Conservation (phyloP, 2,888 invertebrate genomes). For the Mimas tiliae region DNA sequence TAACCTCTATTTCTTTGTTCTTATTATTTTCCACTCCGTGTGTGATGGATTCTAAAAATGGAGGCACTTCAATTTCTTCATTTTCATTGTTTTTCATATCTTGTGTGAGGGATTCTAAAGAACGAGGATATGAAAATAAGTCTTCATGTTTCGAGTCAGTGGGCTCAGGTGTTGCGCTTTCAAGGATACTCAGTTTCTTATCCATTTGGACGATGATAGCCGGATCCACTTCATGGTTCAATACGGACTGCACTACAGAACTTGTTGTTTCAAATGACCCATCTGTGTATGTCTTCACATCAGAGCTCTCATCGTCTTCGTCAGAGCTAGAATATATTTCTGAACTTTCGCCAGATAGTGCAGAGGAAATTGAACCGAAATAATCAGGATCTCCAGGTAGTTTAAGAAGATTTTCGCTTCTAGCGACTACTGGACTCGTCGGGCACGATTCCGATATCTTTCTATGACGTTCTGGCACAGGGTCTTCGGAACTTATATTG, state of each 20-base stretch:
- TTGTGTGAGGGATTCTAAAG: slow-evolving; percentile 38
- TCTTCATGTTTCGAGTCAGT: slow-evolving; percentile 36
- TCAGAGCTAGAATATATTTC: slow-evolving; percentile 75
- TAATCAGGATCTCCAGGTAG: slow-evolving; percentile 67
- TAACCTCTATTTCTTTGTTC: slow-evolving; percentile 35
- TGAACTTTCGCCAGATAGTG: slow-evolving; percentile 75
- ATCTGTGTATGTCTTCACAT: slow-evolving; percentile 76
- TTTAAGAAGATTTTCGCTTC: slow-evolving; percentile 68
- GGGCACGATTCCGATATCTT: slow-evolving; percentile 78
- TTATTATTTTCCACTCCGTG: slow-evolving; percentile 33
- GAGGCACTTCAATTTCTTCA: slow-evolving; percentile 38
- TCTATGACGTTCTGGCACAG: slow-evolving; percentile 47
- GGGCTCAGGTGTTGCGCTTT: slow-evolving; percentile 44
- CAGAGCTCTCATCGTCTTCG: slow-evolving; percentile 77
- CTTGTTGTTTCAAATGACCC: slow-evolving; percentile 82
- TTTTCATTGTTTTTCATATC: slow-evolving; percentile 34
- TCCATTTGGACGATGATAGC: slow-evolving; percentile 66
- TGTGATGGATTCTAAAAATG: slow-evolving; percentile 42
- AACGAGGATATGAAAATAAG: slow-evolving; percentile 40
- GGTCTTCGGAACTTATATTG: slow-evolving; percentile 61
- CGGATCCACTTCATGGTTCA: slow-evolving; percentile 65
- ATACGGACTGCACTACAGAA: slow-evolving; percentile 83
- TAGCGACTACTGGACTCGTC: slow-evolving; percentile 65
- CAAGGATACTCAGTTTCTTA: slow-evolving; percentile 60
- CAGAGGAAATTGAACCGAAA: slow-evolving; percentile 74